Percentiles rank a stretch among this genome's conserved stretches.
These are phyloP conservation scores for Gryon sp. DNA, from an alignment of 1,140 invertebrate species.

Conservation along the genomic window DNA sequence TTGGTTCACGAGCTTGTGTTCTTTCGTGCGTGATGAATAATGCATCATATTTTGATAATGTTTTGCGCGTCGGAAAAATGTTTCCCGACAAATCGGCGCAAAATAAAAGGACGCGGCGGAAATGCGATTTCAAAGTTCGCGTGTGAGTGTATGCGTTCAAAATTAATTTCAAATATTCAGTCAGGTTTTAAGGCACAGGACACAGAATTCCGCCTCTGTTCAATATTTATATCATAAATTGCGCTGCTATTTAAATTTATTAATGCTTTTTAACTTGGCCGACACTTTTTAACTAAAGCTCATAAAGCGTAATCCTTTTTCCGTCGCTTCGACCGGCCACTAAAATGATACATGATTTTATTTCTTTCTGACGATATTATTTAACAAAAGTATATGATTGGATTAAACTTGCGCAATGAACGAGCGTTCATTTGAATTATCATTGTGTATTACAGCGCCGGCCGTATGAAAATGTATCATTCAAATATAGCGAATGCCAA, in stretches of 20 bases:
- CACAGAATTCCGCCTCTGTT: slow-evolving; percentile 11
- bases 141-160: not conserved
- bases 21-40: slow-evolving; percentile 35
- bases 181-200: slow-evolving; percentile 14
- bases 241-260: slow-evolving; percentile 30
- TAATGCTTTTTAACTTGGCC: slow-evolving; percentile 38
- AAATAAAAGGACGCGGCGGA: slow-evolving; percentile 8
- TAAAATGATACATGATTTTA: slow-evolving; percentile 35
- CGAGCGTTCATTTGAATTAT: slow-evolving; percentile 35
- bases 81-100: slow-evolving; percentile 3
- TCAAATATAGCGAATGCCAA: slow-evolving; percentile 18
- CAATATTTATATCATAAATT: slow-evolving; percentile 43
- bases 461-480: slow-evolving; percentile 32
- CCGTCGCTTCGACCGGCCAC: slow-evolving; percentile 11
- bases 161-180: slow-evolving; percentile 35
- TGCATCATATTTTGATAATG: slow-evolving; percentile 43
- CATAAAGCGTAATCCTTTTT: slow-evolving; percentile 42
- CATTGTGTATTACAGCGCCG: slow-evolving; percentile 21
- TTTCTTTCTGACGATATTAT: slow-evolving; percentile 50
- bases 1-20: slow-evolving; percentile 8
- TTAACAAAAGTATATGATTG: slow-evolving; percentile 43
- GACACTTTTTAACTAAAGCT: slow-evolving; percentile 33
- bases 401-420: slow-evolving; percentile 40
- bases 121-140: slow-evolving; percentile 13
- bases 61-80: slow-evolving; percentile 12